Conservation (phyloP, 2,113 vertebrate species). For the Poeciliopsis retropinna region DNA sequence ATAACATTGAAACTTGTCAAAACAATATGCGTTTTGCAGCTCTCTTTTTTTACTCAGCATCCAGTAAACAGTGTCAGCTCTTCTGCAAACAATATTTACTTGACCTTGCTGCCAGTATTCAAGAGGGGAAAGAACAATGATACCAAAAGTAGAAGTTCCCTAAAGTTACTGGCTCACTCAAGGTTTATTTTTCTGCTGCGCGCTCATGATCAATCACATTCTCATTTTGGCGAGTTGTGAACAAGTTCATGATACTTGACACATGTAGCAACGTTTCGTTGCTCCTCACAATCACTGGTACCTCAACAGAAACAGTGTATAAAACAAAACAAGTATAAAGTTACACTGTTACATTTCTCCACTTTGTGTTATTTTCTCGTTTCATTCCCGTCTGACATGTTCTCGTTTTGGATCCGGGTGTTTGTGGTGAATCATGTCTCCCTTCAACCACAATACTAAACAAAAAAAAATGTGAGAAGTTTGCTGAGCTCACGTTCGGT, state of each 20-base stretch:
- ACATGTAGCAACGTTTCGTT: neutral
- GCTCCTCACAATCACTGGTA: neutral
- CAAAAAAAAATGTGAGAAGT: neutral
- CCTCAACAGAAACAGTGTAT: neutral
- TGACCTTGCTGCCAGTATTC: neutral
- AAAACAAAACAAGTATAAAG: neutral
- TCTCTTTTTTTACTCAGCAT: neutral
- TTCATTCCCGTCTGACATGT: neutral
- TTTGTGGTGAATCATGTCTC: neutral
- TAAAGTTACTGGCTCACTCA: neutral
- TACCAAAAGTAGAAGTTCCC: slow-evolving; percentile 21
- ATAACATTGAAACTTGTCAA: neutral
- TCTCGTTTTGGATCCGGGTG: neutral
- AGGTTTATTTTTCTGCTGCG: neutral
- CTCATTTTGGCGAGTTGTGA: neutral
- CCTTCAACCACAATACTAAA: neutral
- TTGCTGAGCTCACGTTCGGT: neutral
- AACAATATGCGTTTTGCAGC: neutral
- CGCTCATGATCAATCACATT: neutral
- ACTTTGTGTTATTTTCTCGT: neutral
- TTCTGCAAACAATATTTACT: slow-evolving; percentile 5
- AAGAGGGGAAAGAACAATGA: slow-evolving; percentile 16
- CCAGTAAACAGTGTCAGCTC: slow-evolving; percentile 3
- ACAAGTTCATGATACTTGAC: fast-evolving
- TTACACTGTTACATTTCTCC: neutral